These are phyloP conservation scores for Apostichopus parvimensis DNA, from an alignment of 35 echinoderm and acorn worm species.

Conservation along the genomic window DNA sequence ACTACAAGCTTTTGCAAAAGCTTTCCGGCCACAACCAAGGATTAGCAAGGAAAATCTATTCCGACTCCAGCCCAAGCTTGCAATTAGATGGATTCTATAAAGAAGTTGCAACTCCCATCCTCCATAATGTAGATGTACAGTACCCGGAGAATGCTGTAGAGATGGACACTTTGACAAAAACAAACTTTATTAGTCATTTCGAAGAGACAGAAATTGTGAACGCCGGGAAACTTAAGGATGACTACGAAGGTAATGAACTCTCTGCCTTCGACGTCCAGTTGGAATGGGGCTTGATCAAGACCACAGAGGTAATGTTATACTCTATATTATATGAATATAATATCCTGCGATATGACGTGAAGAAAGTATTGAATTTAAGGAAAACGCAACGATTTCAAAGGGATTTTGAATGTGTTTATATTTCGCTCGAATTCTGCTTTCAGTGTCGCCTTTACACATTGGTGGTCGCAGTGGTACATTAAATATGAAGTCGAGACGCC, in stretches of 20 bases:
- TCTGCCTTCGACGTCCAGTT: neutral
- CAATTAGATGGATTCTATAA: conserved; percentile 84
- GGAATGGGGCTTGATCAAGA: neutral
- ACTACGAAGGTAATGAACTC: conserved; percentile 30
- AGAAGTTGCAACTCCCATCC: conserved; percentile 82
- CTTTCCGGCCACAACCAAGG: conserved; percentile 53
- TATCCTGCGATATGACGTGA: too few species aligned
- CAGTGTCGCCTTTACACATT: too few species aligned
- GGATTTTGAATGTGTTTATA: too few species aligned
- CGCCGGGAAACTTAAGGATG: conserved; percentile 66
- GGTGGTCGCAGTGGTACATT: too few species aligned
- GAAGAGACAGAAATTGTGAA: conserved; percentile 80
- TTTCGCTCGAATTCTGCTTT: too few species aligned
- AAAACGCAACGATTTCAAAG: too few species aligned
- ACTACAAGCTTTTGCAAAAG: conserved; percentile 58
- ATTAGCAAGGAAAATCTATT: conserved; percentile 75
- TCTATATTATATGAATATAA: too few species aligned
- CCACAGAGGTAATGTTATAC: neutral
- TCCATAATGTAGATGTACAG: conserved; percentile 62
- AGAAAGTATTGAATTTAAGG: too few species aligned
- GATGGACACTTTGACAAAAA: conserved; percentile 63
- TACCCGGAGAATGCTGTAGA: conserved; percentile 61
- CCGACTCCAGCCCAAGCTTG: conserved; percentile 68
- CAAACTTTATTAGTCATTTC: conserved; percentile 65
- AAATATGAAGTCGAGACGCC: too few species aligned